These are phyloP conservation scores for Fukomys damarensis DNA, from an alignment of 2,113 vertebrate species.

Conservation along the genomic window DNA sequence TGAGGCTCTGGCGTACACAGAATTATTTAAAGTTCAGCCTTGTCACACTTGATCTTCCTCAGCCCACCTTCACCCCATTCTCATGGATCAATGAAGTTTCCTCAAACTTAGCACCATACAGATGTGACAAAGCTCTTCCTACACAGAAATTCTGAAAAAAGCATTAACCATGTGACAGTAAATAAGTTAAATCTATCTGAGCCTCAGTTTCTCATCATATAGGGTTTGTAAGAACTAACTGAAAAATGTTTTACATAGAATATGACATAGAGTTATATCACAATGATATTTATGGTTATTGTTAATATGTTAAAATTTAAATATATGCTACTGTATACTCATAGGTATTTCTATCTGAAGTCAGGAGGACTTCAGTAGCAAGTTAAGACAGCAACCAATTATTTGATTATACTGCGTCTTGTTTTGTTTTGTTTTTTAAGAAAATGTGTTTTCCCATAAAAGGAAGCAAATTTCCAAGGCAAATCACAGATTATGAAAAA, in stretches of 20 bases:
- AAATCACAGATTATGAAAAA: conserved; percentile 71
- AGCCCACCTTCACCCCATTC: not conserved
- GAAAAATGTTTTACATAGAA: not conserved
- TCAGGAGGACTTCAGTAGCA: conserved; percentile 13
- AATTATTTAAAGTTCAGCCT: not conserved
- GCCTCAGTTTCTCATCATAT: not conserved
- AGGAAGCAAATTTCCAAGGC: conserved; percentile 72
- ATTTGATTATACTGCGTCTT: conserved; percentile 67
- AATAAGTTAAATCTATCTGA: not conserved
- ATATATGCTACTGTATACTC: not conserved
- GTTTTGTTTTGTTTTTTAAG: conserved; percentile 60
- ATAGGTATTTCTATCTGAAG: conserved; percentile 20
- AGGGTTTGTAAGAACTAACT: not conserved
- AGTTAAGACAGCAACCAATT: conserved; percentile 66
- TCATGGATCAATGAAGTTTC: not conserved
- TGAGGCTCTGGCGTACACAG: not conserved
- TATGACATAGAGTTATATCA: not conserved
- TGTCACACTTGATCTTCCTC: not conserved
- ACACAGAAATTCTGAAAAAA: not conserved
- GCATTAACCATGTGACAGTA: not conserved
- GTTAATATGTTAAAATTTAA: conserved; percentile 25
- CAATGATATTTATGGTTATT: not conserved
- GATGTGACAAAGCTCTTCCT: not conserved
- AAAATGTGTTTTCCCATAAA: conserved; percentile 68
- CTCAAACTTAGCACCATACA: not conserved